Conservation (phyloP, 2,797 vertebrate species). For the Galagoides demidoff region DNA sequence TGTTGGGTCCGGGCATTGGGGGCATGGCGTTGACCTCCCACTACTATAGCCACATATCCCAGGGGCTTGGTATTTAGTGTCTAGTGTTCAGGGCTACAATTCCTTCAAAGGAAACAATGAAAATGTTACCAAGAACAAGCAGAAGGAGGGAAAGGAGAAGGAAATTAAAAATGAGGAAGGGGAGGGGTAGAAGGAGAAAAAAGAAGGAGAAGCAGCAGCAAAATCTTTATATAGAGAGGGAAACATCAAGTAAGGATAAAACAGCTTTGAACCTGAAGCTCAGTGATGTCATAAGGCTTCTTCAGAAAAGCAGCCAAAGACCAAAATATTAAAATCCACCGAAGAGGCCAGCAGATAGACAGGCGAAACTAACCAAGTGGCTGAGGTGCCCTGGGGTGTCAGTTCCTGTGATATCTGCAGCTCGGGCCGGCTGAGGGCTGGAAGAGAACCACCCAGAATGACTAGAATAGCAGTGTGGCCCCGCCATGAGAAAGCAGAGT, state of each 20-base stretch:
- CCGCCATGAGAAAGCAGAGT: background rate
- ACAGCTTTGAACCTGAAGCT: background rate
- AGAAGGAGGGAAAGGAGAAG: background rate
- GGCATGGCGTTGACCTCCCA: background rate
- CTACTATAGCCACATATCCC: background rate
- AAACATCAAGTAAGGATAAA: constrained; percentile 13
- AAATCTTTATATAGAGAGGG: background rate
- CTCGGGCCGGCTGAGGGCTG: background rate
- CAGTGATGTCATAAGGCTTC: constrained; percentile 54
- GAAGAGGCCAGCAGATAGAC: background rate
- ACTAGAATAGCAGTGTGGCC: fast-evolving
- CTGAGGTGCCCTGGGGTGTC: background rate
- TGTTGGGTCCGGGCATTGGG: background rate
- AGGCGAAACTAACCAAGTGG: background rate
- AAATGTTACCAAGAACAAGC: background rate
- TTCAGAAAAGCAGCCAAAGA: constrained; percentile 61
- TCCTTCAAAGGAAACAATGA: background rate
- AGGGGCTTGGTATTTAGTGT: background rate
- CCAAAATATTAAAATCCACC: constrained; percentile 19
- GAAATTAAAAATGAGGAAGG: background rate
- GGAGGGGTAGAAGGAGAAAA: fast-evolving
- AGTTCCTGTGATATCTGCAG: background rate
- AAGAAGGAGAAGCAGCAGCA: background rate
- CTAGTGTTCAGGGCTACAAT: background rate
- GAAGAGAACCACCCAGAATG: background rate